Percentiles rank a stretch among this genome's conserved stretches.
Evolutionary conservation across 2,797 vertebrate genomes (phyloP).

Genomic region (Amblyraja radiata): DNA sequence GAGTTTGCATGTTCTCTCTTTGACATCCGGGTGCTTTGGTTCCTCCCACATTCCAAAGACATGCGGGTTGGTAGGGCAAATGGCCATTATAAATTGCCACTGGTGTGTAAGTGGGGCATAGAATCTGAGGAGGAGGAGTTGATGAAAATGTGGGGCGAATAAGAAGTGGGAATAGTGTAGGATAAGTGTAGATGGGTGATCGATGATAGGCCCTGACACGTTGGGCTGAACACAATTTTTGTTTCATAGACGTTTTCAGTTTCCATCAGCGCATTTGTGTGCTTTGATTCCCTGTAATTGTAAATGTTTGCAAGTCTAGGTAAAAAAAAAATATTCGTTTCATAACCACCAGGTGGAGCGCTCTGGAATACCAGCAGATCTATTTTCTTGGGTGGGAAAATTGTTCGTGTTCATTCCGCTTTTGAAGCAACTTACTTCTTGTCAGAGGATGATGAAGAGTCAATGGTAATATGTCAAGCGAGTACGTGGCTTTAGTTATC

Average conservation of each 20-base stretch:
- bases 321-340: neutral
- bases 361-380: neutral
- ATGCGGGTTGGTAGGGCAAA: no score
- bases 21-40: no score
- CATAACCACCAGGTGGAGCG: slow-evolving; percentile 1
- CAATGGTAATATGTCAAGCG: neutral
- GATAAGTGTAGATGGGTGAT: no score
- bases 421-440: neutral
- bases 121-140: no score
- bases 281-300: neutral
- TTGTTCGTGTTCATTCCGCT: neutral
- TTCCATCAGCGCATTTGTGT: neutral
- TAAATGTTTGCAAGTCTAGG: neutral
- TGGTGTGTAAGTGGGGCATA: no score
- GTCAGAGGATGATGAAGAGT: slow-evolving; percentile 1
- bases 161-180: no score
- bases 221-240: neutral
- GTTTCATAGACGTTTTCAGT: neutral
- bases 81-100: no score
- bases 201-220: no score
- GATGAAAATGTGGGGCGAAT: no score
- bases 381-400: neutral
- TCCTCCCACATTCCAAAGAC: no score
- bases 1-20: no score
- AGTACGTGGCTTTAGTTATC: neutral